These are phyloP conservation scores for Dryas iulia DNA, from an alignment of 1,140 invertebrate species.

Conservation along the genomic window DNA sequence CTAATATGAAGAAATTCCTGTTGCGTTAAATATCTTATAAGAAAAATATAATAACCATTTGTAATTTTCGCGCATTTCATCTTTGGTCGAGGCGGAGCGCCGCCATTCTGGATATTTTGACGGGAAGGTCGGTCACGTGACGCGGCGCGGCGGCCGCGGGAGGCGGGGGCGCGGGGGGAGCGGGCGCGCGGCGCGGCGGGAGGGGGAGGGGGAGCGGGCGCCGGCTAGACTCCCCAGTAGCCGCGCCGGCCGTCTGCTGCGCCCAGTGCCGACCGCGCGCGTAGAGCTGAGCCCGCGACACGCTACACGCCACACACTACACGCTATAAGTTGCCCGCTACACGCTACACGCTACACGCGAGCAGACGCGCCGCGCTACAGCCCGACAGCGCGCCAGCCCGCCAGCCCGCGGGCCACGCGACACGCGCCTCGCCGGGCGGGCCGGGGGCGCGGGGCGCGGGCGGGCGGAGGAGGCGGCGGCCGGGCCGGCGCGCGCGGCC, in stretches of 20 bases:
- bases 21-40: background rate
- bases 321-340: conserved; percentile 11
- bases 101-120: conserved; percentile 87
- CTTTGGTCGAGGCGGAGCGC: conserved; percentile 57
- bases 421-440: conserved; percentile 59
- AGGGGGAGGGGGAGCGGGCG: conserved; percentile 53
- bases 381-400: too few species aligned
- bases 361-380: conserved; percentile 3
- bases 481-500: too few species aligned
- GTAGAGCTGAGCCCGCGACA: conserved; percentile 45
- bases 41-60: background rate
- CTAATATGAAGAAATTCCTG: background rate
- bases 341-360: conserved; percentile 24
- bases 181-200: conserved; percentile 31
- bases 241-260: conserved; percentile 78
- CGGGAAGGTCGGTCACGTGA: conserved; percentile 86
- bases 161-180: conserved; percentile 39
- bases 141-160: conserved; percentile 54
- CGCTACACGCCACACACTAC: background rate
- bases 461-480: too few species aligned
- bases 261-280: conserved; percentile 73
- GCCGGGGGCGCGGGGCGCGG: background rate
- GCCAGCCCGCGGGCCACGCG: too few species aligned
- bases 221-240: conserved; percentile 81
- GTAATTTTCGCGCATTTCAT: conserved; percentile 4